These are phyloP conservation scores for Diadema setosum DNA, from an alignment of 35 echinoderm and acorn worm genomes.

Conservation along the genomic window DNA sequence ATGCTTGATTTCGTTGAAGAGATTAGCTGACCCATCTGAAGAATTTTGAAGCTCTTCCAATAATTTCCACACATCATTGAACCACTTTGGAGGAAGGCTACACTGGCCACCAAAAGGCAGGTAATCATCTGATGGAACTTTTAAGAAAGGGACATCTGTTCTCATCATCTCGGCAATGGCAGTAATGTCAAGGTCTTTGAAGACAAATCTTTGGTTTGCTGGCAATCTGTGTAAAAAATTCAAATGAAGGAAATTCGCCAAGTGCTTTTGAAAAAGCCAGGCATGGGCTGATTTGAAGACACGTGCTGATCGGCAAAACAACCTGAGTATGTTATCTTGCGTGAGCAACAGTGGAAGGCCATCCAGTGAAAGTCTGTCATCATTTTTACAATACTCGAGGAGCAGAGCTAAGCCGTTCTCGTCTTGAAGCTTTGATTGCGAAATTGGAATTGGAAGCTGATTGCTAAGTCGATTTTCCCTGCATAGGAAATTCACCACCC, in stretches of 20 bases:
- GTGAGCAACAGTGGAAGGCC: slow-evolving; percentile 42
- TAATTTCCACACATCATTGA: slow-evolving; percentile 15
- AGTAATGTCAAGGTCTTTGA: not conserved
- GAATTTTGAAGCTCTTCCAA: not conserved
- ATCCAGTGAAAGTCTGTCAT: not conserved
- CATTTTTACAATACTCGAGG: slow-evolving; percentile 19
- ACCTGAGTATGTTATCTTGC: not conserved
- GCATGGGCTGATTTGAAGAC: not conserved
- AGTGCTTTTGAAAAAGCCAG: slow-evolving; percentile 10
- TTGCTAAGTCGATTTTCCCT: not conserved
- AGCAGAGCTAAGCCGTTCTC: not conserved
- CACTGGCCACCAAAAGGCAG: not conserved
- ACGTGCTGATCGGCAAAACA: not conserved
- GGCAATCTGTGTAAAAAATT: not conserved
- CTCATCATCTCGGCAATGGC: not conserved
- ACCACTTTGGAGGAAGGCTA: not conserved
- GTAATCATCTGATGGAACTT: not conserved
- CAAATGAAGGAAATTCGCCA: slow-evolving; percentile 32
- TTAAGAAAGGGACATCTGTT: not conserved
- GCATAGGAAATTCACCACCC: slow-evolving; percentile 17
- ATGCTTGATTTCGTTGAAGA: not conserved
- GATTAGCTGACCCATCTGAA: not conserved
- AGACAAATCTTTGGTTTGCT: not conserved
- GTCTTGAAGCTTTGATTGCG: not conserved
- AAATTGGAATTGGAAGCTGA: not conserved